Evolutionary conservation across 2,113 vertebrate genomes (phyloP), one percentile per base, ranked within the genome.

Genomic region (Carlito syrichta): DNA sequence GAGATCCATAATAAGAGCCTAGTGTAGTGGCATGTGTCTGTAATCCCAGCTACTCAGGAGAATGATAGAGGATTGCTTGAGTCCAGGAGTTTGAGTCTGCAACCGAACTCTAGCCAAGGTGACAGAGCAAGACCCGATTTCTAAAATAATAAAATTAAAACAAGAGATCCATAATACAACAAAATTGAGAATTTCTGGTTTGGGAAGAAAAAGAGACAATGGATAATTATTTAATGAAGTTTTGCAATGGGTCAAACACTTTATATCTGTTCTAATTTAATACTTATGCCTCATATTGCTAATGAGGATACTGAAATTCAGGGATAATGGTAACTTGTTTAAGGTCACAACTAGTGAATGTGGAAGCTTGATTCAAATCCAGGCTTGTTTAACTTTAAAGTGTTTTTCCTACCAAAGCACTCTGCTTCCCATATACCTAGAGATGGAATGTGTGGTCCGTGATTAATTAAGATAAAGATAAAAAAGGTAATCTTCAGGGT

Each of bases 211-310:
- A 86, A 40, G n/a, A 91, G 23, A 22, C 87, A 86, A 88, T 84
- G 8, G 35, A 87, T 94, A 79, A 40, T 83, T 60, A 89, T 89
- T 96, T 95, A 95, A 81, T 94, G 89, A 62, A 16, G 83, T 82
- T 71, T 91, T 85, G 14, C 62, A 78, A 22, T 48, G 38, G 14
- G 4, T 79, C 52, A 84, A 90, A 86, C 8, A 83, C 23, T 76
- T 90, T 81, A 17, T 76, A 56, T 89, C 1, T 89, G 14, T 89
- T 95, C 60, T 91, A 38, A 66, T 58, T 97, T 73, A 88, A 56
- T 96, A 48, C 32, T 45, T 83, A 92, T 92, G 45, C 27, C 43
- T 25, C 17, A 43, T 78, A 73, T 96, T 87, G 43, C 45, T 66
- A 82, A 50, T 90, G 52, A 94, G 68, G 48, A 91, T 96, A 91